A percentile compares a stretch with the other conserved stretches of the same genome.
Conservation (phyloP, 2,113 vertebrate species). For the Pituophis catenifer region DNA sequence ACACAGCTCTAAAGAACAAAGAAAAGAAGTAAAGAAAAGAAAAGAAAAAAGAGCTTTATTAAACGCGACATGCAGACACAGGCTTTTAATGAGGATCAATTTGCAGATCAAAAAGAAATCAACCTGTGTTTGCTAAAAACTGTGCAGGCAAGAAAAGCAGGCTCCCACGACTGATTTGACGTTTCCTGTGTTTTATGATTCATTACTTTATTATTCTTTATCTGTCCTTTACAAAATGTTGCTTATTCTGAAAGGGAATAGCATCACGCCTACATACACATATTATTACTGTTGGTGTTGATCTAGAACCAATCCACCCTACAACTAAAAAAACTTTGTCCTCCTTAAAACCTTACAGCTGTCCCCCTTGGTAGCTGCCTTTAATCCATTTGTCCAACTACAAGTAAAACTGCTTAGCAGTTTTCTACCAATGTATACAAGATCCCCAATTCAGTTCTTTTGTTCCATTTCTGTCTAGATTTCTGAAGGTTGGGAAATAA, state of each 20-base stretch:
- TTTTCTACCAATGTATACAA: background rate
- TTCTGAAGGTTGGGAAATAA: background rate
- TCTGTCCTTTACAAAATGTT: background rate
- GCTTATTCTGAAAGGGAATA: background rate
- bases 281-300: background rate
- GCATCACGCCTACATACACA: background rate
- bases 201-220: background rate
- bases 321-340: background rate
- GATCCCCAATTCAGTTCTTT: background rate
- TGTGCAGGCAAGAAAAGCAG: background rate
- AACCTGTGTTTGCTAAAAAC: background rate
- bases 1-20: background rate
- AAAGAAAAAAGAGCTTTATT: background rate
- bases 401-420: background rate
- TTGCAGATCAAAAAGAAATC: background rate
- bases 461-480: background rate
- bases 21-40: background rate
- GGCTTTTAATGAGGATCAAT: background rate
- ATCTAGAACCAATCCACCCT: background rate
- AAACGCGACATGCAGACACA: background rate
- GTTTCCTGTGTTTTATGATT: background rate
- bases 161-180: background rate
- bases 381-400: background rate
- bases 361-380: background rate
- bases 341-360: background rate